Base-by-base conservation (phyloP, 1,140 invertebrate species). In the Trinorchestia longiramus region DNA sequence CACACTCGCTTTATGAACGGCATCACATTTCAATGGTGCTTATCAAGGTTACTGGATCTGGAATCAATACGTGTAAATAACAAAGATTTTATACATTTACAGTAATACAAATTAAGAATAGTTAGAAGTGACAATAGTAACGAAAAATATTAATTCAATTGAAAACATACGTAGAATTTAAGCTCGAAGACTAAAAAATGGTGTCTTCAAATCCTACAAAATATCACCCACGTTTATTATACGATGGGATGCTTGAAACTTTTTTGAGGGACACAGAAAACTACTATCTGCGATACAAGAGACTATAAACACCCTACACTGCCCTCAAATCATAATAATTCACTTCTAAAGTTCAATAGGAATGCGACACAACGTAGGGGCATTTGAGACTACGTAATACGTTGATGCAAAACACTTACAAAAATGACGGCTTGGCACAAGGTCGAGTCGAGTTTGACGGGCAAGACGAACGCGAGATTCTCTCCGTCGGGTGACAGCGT, bases 341-440 rank as follows among this genome's bases (percentile, higher is more conserved):
- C 47, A 53, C 47, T 53, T 53, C 6, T 6, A 53, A 6, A 6
- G 47, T 19, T 19, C 47, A 53, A 19, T 77, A 77, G 28, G 62
- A 36, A 23, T 28, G 62, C 28, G 28, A 77, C 11, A 28, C 28
- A 77, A 77, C 36, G 15, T 77, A 1, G 1, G 62, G 36, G 1
- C 11, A 77, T 77, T 23, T 36, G 62, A 77, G 62, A 77, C 62
- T 3, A 23, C 15, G 28, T 36, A 77, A 1, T 3, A 77, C 62
- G 28, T 36, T 77, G 11, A 77, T 42, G 36, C 88, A 91, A 91
- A 43, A 94, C 0, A 94, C 92, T 47, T 40, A 94, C 92, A n/a
- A 94, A 47, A 94, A 94, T 47, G 36, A 94, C 43, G 40, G 92
- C 92, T 43, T 94, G 43, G 92, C 92, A 94, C 41, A 45, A 47